Base-by-base conservation (phyloP, 2,888 invertebrate species). In the Drosophila nr. perissopoda region DNA sequence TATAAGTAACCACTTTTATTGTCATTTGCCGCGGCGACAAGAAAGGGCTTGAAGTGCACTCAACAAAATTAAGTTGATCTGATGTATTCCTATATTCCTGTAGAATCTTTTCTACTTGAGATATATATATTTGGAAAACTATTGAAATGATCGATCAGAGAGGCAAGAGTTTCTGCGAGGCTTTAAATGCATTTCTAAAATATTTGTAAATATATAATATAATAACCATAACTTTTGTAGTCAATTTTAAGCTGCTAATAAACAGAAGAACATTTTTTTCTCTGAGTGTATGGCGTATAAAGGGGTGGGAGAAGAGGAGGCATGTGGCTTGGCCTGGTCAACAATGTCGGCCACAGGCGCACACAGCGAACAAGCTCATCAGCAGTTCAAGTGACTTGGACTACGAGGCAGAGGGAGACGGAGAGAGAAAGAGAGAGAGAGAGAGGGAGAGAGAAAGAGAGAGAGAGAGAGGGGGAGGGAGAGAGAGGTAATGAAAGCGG, bases 1-100 rank as follows among this genome's bases (percentile, higher is more conserved):
- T 89, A 89, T 87, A 64, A 89, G 88, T 89, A 82, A 73, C 74
- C 73, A 67, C 77, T 74, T 79, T 82, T 83, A 86, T 88, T 88
- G 83, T 84, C 89, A 89, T 89, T 87, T 84, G 66, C 70, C 49
- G 76, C 62, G 74, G 57, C 52, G 33, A 33, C 33, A 45, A 27
- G 38, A 45, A 38, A 13, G 57, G 33, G 53, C 34, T 11, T 42
- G 33, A 0, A 13, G 1, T 56, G 27, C 56, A 56, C 38, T 38
- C 2, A 1, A 54, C 2, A 27, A 7, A 11, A 13, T 4, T 4
- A 7, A 1, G 45, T 45, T 45, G 7, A 16, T 1, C 2, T 16
- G 21, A 21, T 21, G 21, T 36, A 2, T 36, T 7, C 0, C 36
- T 1, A 36, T 1, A n/a, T 8, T 8, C 3, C 18, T 18, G 8